Conservation (phyloP, 2,113 vertebrate species). For the Meles meles region DNA sequence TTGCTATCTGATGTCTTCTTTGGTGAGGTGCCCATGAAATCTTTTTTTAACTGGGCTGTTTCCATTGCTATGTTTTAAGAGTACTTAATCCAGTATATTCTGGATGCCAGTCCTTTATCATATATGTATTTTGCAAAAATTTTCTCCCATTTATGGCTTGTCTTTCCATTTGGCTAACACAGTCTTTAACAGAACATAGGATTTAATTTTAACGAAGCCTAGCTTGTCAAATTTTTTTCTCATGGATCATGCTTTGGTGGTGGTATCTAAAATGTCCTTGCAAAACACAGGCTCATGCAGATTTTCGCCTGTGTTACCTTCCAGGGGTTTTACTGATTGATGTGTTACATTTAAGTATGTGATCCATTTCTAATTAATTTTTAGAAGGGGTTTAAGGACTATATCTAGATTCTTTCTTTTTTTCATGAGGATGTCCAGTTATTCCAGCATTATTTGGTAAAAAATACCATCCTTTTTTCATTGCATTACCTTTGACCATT, state of each 20-base stretch:
- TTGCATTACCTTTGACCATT: neutral
- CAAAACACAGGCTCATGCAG: neutral
- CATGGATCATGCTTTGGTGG: neutral
- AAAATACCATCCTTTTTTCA: neutral
- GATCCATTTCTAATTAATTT: neutral
- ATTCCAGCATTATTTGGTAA: neutral
- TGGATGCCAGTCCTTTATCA: neutral
- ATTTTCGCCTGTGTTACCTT: neutral
- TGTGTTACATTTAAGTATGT: neutral
- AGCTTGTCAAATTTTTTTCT: neutral
- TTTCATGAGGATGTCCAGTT: neutral
- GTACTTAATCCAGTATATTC: neutral
- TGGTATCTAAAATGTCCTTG: neutral
- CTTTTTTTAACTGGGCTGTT: neutral
- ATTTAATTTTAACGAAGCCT: neutral
- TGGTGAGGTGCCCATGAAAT: neutral
- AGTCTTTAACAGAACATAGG: neutral
- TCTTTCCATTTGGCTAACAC: neutral
- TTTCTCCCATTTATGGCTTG: neutral
- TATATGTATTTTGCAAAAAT: neutral
- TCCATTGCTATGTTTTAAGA: neutral
- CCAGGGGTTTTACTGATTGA: neutral
- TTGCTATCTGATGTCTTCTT: neutral
- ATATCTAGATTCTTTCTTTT: neutral
- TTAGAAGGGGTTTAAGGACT: neutral